Percentiles rank a stretch among this genome's conserved stretches.
Conservation (phyloP, 2,113 vertebrate species). For the Pachycephala philippinensis region DNA sequence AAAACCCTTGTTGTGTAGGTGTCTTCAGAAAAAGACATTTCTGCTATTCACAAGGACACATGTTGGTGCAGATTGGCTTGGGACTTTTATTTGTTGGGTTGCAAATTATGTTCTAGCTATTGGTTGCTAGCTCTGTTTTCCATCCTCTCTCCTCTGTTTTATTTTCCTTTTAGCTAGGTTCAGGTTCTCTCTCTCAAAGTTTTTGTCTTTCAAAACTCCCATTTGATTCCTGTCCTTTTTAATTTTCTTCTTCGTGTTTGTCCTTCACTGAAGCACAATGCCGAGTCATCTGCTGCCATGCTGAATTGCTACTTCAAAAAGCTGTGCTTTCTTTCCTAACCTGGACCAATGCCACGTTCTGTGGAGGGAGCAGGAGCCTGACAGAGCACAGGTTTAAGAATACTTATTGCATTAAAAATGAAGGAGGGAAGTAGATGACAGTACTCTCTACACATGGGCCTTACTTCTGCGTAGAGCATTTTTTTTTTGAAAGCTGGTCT, state of each 20-base stretch:
- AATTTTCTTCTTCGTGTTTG: not conserved
- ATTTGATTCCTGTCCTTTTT: not conserved
- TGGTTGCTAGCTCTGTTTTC: not conserved
- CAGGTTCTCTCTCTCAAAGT: not conserved
- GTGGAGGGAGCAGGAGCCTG: not conserved
- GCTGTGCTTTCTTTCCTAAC: not conserved
- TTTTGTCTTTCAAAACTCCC: not conserved
- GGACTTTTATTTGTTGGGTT: not conserved
- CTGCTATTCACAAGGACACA: not conserved
- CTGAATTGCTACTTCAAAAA: constrained; percentile 10
- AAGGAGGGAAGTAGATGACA: not conserved
- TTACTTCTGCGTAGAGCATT: not conserved
- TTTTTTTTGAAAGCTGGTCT: not conserved
- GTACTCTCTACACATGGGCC: not conserved
- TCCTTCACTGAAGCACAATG: not conserved
- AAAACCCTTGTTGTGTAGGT: fast-evolving
- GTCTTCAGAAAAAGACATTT: not conserved
- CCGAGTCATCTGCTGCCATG: not conserved
- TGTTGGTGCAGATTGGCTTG: fast-evolving
- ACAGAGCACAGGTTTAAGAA: not conserved
- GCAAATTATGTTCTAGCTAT: not conserved
- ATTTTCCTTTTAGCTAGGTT: not conserved
- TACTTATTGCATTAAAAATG: not conserved
- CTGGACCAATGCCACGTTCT: not conserved
- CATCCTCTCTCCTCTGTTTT: not conserved